Conservation (phyloP, 2,888 invertebrate genomes). For the Alviniconcha strummeri region DNA sequence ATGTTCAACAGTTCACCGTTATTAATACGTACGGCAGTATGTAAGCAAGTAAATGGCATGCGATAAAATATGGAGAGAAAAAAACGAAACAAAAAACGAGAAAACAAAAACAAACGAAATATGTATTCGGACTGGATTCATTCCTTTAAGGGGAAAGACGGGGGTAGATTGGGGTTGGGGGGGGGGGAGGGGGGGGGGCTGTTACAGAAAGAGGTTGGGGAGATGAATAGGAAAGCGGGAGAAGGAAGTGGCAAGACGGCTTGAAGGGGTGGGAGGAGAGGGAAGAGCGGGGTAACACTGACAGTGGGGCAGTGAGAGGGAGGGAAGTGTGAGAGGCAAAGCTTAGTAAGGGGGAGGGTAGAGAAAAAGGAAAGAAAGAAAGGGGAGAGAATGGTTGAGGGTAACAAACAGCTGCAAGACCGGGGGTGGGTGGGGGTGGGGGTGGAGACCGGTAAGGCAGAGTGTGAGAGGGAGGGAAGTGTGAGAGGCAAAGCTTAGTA, state of each 20-base stretch:
- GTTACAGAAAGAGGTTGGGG: neutral
- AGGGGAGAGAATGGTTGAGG: neutral
- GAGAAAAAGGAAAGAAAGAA: neutral
- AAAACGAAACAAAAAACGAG: too few relatives aligned
- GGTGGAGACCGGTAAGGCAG: neutral
- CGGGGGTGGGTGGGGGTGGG: neutral
- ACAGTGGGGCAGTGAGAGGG: neutral
- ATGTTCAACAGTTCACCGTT: too few relatives aligned
- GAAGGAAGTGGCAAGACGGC: neutral
- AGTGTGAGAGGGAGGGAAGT: neutral
- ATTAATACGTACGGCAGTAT: too few relatives aligned
- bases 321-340: neutral
- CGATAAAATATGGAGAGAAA: too few relatives aligned
- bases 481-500: neutral
- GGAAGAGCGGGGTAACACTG: neutral
- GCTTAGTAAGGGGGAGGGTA: neutral
- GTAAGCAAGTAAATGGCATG: too few relatives aligned
- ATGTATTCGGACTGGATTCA: too few relatives aligned
- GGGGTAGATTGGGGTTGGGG: neutral
- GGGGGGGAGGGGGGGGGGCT: neutral
- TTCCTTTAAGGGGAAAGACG: neutral
- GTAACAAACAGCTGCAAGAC: too few relatives aligned
- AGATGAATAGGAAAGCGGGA: neutral
- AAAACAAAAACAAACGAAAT: too few relatives aligned
- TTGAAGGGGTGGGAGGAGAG: neutral